These are phyloP conservation scores for Drosophila lacteicornis DNA, from an alignment of 1,140 invertebrate species.

Conservation along the genomic window DNA sequence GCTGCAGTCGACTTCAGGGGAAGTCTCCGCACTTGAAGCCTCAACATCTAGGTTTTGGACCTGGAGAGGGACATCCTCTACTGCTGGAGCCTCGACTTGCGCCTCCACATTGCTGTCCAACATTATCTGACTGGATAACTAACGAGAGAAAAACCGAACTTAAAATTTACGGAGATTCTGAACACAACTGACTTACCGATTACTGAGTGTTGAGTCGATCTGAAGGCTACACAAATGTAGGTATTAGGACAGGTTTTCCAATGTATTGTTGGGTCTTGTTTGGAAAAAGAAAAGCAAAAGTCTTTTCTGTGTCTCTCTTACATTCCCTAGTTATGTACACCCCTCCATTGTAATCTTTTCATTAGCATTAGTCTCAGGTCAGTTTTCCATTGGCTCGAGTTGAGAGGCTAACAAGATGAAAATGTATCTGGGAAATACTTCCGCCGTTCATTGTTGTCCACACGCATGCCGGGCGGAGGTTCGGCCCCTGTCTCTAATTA, in stretches of 20 bases:
- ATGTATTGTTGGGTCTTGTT: neutral
- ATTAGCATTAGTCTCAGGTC: constrained; percentile 2
- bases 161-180: constrained; percentile 26
- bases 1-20: constrained; percentile 11
- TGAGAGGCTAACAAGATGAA: neutral
- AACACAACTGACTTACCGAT: constrained; percentile 33
- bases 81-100: neutral
- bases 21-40: neutral
- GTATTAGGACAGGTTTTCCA: neutral
- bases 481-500: constrained; percentile 69
- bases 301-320: neutral
- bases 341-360: constrained; percentile 1
- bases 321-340: neutral
- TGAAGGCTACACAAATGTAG: neutral
- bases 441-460: constrained; percentile 22
- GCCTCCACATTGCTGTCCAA: constrained; percentile 14
- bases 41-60: neutral
- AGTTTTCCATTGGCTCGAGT: constrained; percentile 15
- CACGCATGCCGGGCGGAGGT: constrained; percentile 20
- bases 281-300: neutral
- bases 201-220: constrained; percentile 24
- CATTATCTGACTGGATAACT: constrained; percentile 24
- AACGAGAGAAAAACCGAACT: constrained; percentile 7
- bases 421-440: constrained; percentile 12
- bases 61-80: neutral